Percentiles rank a stretch among this genome's conserved stretches.
Conservation (phyloP, 1,140 invertebrate species). For the Hyphantria cunea region DNA sequence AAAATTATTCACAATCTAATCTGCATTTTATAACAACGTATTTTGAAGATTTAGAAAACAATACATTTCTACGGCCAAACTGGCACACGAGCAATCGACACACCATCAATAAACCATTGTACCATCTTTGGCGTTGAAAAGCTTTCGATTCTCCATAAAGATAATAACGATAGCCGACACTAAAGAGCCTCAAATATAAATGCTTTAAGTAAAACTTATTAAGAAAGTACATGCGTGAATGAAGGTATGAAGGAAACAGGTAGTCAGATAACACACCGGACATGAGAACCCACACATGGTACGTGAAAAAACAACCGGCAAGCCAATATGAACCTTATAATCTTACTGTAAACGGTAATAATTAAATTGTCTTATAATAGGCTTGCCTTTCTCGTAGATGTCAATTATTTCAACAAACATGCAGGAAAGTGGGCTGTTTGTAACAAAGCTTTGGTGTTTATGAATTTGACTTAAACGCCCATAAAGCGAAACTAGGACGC, state of each 20-base stretch:
- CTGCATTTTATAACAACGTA: no score
- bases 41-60: no score
- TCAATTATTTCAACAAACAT: constrained; percentile 66
- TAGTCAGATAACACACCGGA: constrained; percentile 26
- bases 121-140: no score
- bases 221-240: constrained; percentile 38
- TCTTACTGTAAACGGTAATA: constrained; percentile 11
- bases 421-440: constrained; percentile 60
- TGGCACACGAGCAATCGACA: no score
- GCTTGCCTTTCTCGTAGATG: constrained; percentile 54
- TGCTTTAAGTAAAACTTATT: no score
- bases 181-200: no score
- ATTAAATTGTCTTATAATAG: constrained; percentile 23
- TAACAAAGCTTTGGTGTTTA: constrained; percentile 31
- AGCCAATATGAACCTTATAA: constrained; percentile 26
- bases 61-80: no score
- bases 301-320: constrained; percentile 6
- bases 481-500: constrained; percentile 21
- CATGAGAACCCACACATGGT: constrained; percentile 21
- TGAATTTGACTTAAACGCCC: constrained; percentile 27
- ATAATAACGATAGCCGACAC: no score
- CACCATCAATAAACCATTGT: no score
- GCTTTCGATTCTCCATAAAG: no score
- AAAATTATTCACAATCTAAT: no score
- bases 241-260: constrained; percentile 38